Percentiles rank a stretch among this genome's conserved stretches.
phyloP scores from a whole-genome alignment of 2,113 vertebrate species.

The Hypocryptadius cinnamomeus region DNA sequence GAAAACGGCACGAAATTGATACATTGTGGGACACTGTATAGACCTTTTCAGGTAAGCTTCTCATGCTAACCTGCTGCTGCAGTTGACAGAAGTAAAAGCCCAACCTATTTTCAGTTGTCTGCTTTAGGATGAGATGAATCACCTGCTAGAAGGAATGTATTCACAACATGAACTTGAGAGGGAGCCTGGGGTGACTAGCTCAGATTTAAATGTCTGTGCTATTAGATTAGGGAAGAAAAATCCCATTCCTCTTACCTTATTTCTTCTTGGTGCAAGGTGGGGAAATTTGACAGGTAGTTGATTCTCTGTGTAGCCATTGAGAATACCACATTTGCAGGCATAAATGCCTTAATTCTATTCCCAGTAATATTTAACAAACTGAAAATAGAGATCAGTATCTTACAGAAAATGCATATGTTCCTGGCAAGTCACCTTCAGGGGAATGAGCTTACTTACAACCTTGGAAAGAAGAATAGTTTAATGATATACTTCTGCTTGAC shows the following conservation, averaged over 20 bases:
- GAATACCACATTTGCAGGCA: background rate
- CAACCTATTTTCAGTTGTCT: background rate
- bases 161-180: background rate
- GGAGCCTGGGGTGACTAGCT: background rate
- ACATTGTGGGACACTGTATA: background rate
- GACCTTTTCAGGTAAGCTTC: background rate
- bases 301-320: background rate
- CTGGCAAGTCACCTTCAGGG: slow-evolving; percentile 30
- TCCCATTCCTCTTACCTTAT: background rate
- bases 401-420: background rate
- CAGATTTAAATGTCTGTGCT: background rate
- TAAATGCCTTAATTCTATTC: background rate
- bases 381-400: background rate
- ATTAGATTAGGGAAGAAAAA: background rate
- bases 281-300: background rate
- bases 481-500: slow-evolving; percentile 6
- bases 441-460: background rate
- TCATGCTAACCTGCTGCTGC: background rate
- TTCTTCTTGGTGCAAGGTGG: background rate
- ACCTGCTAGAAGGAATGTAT: background rate
- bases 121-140: background rate
- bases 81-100: background rate
- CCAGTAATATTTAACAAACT: background rate
- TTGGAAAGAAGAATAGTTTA: background rate
- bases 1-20: background rate